Base-by-base conservation (phyloP, 2,797 vertebrate species). In the Enteromius fasciolatus region DNA sequence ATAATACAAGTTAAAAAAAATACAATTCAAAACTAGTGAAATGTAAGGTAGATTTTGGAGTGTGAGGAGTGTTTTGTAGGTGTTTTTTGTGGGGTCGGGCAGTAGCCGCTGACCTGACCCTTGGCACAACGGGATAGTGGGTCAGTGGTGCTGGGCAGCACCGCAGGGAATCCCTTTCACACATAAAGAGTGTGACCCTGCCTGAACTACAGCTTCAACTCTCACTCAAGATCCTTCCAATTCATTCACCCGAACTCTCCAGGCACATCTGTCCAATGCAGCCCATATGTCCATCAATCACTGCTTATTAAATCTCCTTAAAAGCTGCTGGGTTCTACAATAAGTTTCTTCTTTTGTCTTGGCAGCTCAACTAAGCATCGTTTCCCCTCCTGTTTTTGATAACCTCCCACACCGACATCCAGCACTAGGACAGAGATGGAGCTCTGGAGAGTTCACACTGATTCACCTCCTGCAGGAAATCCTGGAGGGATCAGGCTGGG, bases 121-220 rank as follows among this genome's bases (percentile, higher is more conserved):
- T 92, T 94, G 90, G 88, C 94, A 89, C 93, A 91, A 90, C 84
- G 93, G 89, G 90, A 94, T 93, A 94, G 94, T 93, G 90, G 93
- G 92, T 90, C 92, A 89, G 90, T 91, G 92, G 91, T 89, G 78
- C 92, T 90, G 90, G 89, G 91, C 94, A 94, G 93, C 91, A 92
- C 85, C 88, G 92, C 90, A 83, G 89, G 89, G 73, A 91, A 91
- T 92, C 91, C 92, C 92, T 72, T 87, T 85, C 88, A 86, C 88
- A 87, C 80, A 73, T 12, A 63, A 90, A 92, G 89, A 91, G 90
- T 91, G 91, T 91, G 90, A 90, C 90, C 80, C 93, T 86, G 86
- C 93, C 92, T 93, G 89, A 93, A 92, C 87, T 86, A 92, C 93
- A 90, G 87, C 85, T 89, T 90, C 85, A 52, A 82, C 81, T 67